These are phyloP conservation scores for Hirtodrosophila confusa DNA, from an alignment of 2,888 invertebrate species.

Conservation along the genomic window DNA sequence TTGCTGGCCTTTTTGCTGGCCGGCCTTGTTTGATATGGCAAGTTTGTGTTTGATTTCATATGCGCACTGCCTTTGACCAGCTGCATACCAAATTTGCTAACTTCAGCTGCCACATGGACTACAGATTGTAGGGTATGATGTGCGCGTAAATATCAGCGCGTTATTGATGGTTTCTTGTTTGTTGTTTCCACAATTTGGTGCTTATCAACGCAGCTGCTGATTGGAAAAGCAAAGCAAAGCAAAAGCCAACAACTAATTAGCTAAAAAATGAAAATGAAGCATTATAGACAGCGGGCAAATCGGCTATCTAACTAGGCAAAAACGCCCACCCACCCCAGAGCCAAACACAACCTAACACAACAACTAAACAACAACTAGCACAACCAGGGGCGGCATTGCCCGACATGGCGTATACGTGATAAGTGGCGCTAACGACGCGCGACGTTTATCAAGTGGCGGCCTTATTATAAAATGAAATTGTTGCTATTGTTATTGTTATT, in stretches of 20 bases:
- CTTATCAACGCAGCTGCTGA: constrained; percentile 19
- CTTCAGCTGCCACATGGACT: no score
- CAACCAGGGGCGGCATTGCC: constrained; percentile 54
- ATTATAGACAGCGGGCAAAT: constrained; percentile 10
- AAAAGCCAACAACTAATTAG: constrained; percentile 26
- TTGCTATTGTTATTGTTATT: background rate
- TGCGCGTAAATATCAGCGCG: no score
- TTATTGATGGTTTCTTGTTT: constrained; percentile 39
- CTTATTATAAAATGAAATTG: constrained; percentile 48
- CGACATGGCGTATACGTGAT: constrained; percentile 79
- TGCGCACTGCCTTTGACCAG: no score
- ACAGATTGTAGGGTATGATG: no score
- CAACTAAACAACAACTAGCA: constrained; percentile 3
- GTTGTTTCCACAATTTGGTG: constrained; percentile 5
- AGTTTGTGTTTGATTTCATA: no score
- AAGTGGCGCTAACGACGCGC: constrained; percentile 79
- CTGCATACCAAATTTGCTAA: no score
- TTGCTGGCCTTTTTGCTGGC: no score
- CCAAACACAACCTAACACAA: background rate
- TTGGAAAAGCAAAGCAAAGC: background rate
- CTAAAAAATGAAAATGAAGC: background rate
- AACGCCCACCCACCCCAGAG: constrained; percentile 20
- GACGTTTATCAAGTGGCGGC: constrained; percentile 74
- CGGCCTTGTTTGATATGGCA: no score
- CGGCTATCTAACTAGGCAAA: constrained; percentile 18